A percentile compares a stretch with the other conserved stretches of the same genome.
These are phyloP conservation scores for Nematostella vectensis DNA, from an alignment of 92 coral and sea anemone species.

Conservation along the genomic window DNA sequence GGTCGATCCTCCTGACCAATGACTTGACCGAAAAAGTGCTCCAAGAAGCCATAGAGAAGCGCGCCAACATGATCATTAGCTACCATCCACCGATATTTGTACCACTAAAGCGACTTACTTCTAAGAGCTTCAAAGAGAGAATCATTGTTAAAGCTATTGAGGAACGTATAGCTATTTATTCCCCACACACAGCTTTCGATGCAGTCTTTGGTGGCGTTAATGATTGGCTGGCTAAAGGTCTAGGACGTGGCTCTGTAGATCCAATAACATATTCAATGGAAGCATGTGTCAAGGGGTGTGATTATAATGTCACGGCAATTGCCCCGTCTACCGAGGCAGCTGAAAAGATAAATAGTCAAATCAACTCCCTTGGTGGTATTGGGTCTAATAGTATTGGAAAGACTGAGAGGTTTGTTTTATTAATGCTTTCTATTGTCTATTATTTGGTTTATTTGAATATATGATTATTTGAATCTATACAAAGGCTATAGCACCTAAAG, in stretches of 20 bases:
- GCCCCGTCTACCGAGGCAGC: conserved; percentile 10
- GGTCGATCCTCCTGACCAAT: conserved; percentile 76
- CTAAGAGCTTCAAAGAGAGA: conserved; percentile 67
- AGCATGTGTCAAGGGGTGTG: conserved; percentile 5
- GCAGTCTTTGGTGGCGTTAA: conserved; percentile 90
- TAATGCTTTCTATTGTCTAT: too few relatives aligned
- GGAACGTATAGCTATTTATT: conserved; percentile 75
- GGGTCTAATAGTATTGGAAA: conserved; percentile 10
- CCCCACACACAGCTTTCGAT: conserved; percentile 98
- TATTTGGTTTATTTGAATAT: too few relatives aligned
- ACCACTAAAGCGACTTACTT: conserved; percentile 76
- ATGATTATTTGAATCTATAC: too few relatives aligned
- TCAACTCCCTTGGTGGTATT: conserved; percentile 19
- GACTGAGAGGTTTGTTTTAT: conserved; percentile 11
- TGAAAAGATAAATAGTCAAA: conserved; percentile 18
- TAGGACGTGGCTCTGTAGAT: conserved; percentile 52
- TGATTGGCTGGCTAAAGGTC: conserved; percentile 96
- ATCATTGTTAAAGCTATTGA: conserved; percentile 83
- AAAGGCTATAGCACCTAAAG: too few relatives aligned
- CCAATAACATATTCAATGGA: conserved; percentile 51
- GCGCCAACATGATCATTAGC: conserved; percentile 66
- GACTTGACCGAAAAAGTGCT: conserved; percentile 85
- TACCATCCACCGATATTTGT: conserved; percentile 96
- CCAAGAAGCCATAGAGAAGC: conserved; percentile 71
- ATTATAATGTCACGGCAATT: conserved; percentile 6